Base-by-base conservation (phyloP, 2,888 invertebrate species). In the Tachystola acroxantha region DNA sequence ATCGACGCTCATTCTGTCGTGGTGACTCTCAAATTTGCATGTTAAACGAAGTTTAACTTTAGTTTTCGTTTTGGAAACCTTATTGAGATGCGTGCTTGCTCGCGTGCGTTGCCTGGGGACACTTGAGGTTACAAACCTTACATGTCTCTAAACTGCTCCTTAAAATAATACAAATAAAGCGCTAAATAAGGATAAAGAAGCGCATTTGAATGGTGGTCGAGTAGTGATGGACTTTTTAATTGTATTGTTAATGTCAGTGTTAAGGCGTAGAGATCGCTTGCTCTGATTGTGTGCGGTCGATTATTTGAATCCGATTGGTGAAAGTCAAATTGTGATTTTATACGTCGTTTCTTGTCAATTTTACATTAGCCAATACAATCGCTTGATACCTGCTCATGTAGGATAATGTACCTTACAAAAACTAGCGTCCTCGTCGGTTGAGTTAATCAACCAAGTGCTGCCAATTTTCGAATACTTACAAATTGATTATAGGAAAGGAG, bases 11-110 rank as follows among this genome's bases (percentile, higher is more conserved):
- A 81, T 84, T 80, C 80, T 79, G 84, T 86, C 81, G 70, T 65
- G 72, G 77, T 59, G 68, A 77, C 78, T 86, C 72, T 86, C 81
- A 86, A 85, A 86, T 86, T 86, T 86, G 85, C 86, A 86, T 86
- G 85, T 86, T 86, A 86, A 86, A 85, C 86, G 85, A 86, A 85
- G 80, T 79, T 79, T 73, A 68, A 64, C 62, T 71, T 80, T 72
- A 63, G 62, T 75, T 79, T 81, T 86, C 75, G 73, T 84, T 84
- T 79, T 80, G 66, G 64, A 67, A 62, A 63, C 70, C 68, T 75
- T 80, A 82, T 82, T 82, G 77, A 85, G 84, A 80, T 76, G 74
- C 70, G 50, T n/a, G n/a, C n/a, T 50, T 51, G 57, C 53, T 76
- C 63, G 75, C 78, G 79, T 79, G 81, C 64, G 64, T 74, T 53